phyloP scores from a whole-genome alignment of 2,888 invertebrate genomes.

The Eucera pruinosa region DNA sequence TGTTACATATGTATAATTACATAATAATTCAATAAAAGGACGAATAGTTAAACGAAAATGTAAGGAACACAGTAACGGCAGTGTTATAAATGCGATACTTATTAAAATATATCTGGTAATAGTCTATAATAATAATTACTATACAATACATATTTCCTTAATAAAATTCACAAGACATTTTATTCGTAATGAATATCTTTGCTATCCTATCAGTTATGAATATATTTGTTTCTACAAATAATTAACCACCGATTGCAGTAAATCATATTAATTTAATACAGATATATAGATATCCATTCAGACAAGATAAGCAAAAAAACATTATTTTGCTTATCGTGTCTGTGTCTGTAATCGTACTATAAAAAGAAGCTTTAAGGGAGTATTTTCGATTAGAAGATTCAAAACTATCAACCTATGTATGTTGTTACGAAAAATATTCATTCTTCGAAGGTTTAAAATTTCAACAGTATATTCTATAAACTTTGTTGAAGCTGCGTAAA shows the following conservation, averaged over 20 bases:
- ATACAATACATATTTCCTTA: not conserved
- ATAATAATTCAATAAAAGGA: constrained; percentile 27
- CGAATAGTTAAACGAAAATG: constrained; percentile 28
- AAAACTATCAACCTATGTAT: no score
- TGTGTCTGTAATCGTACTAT: not conserved
- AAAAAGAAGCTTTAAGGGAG: not conserved
- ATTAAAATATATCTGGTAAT: not conserved
- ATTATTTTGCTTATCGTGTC: not conserved
- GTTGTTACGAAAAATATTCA: not conserved
- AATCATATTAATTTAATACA: not conserved
- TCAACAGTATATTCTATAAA: no score
- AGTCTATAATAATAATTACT: not conserved
- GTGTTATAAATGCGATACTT: constrained; percentile 14
- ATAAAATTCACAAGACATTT: not conserved
- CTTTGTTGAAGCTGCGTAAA: no score
- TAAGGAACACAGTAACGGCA: constrained; percentile 50
- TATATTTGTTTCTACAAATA: not conserved
- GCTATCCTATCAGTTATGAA: not conserved
- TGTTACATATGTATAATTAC: constrained; percentile 72
- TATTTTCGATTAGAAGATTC: not conserved
- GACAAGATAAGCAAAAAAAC: not conserved
- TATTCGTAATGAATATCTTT: not conserved
- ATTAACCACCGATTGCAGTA: not conserved
- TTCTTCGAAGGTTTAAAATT: not conserved
- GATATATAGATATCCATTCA: no score